Evolutionary conservation across 2,888 invertebrate genomes (phyloP).

Genomic region (Brassicogethes aeneus): DNA sequence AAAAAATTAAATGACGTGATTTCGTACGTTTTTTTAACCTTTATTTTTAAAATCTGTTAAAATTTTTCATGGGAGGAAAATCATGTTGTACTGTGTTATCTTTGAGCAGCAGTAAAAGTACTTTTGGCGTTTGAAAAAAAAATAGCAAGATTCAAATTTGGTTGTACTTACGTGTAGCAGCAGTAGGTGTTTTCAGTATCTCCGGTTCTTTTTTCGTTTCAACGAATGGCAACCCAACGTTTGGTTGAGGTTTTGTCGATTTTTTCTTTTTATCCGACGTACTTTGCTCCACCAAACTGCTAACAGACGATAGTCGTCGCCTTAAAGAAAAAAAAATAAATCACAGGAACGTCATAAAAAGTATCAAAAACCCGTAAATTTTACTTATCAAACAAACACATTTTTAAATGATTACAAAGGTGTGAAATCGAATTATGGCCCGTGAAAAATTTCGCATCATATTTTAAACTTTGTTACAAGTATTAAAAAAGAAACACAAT

Average conservation of each 20-base stretch:
- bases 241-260: neutral
- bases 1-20: too few relatives aligned
- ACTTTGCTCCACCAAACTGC: constrained; percentile 9
- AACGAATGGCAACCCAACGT: constrained; percentile 13
- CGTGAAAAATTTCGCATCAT: too few relatives aligned
- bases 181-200: constrained; percentile 2
- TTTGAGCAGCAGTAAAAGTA: too few relatives aligned
- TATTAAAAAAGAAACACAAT: too few relatives aligned
- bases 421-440: too few relatives aligned
- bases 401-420: constrained; percentile 1
- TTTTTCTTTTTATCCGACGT: neutral
- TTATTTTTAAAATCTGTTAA: too few relatives aligned
- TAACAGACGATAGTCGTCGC: constrained; percentile 14
- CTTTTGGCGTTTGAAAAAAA: too few relatives aligned
- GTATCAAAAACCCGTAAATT: neutral
- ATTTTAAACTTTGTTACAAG: too few relatives aligned
- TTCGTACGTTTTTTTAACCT: too few relatives aligned
- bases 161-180: neutral
- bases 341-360: neutral
- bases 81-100: too few relatives aligned
- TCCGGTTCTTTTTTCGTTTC: constrained; percentile 7
- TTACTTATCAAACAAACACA: constrained; percentile 3
- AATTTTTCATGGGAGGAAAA: too few relatives aligned
- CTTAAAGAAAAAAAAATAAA: constrained; percentile 11
- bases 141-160: too few relatives aligned